phyloP scores from a whole-genome alignment of 2,888 invertebrate species.

The Chloroclysta siterata region DNA sequence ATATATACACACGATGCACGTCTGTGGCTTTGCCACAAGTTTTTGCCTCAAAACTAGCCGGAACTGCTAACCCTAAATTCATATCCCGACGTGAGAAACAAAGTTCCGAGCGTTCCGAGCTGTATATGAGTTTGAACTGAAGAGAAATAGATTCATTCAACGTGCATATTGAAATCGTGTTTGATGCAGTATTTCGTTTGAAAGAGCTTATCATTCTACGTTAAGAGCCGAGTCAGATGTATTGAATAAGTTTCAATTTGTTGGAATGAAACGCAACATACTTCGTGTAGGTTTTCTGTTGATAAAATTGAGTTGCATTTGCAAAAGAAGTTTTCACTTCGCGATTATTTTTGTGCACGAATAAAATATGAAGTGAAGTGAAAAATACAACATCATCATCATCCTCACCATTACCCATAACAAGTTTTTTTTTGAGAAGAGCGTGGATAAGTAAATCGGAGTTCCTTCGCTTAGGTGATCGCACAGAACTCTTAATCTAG shows the following conservation, averaged over 20 bases:
- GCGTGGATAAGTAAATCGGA: too few species aligned
- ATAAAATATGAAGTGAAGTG: too few species aligned
- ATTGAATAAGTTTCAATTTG: conserved; percentile 17
- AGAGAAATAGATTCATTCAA: conserved; percentile 23
- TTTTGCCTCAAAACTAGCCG: background rate
- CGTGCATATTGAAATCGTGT: conserved; percentile 21
- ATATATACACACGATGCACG: too few species aligned
- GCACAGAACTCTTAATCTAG: too few species aligned
- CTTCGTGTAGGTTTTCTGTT: background rate
- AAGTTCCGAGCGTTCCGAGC: too few species aligned
- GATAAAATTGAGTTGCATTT: background rate
- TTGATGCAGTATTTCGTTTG: conserved; percentile 27
- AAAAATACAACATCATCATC: too few species aligned
- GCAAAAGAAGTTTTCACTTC: background rate
- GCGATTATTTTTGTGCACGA: too few species aligned
- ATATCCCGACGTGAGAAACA: conserved; percentile 10
- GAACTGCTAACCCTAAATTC: conserved; percentile 2
- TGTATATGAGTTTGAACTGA: conserved; percentile 22
- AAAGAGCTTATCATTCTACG: conserved; percentile 22
- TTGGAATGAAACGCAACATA: background rate
- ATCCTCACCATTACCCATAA: too few species aligned
- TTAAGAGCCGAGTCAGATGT: conserved; percentile 13
- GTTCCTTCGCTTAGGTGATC: too few species aligned
- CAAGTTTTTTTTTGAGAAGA: too few species aligned
- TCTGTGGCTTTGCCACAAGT: too few species aligned